Percentiles rank a stretch among this genome's conserved stretches.
phyloP scores from a whole-genome alignment of 2,113 vertebrate species.

The Cisticola juncidis region DNA sequence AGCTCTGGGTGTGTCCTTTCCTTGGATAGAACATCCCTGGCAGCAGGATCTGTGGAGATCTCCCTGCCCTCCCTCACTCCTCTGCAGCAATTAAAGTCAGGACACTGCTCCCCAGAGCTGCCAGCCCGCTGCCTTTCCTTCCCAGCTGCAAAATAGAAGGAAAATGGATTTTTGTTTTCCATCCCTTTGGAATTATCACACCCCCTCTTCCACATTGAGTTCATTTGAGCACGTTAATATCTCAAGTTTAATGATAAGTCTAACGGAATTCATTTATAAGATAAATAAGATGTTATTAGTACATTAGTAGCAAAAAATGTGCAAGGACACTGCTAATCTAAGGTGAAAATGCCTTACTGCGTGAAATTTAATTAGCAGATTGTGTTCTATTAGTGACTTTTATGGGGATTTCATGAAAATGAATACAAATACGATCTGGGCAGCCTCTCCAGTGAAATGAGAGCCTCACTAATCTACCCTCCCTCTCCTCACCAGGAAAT shows the following conservation, averaged over 20 bases:
- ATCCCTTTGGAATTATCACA: constrained; percentile 50
- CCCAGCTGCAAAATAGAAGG: neutral
- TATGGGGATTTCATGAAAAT: constrained; percentile 76
- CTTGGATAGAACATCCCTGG: neutral
- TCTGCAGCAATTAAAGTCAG: neutral
- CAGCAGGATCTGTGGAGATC: neutral
- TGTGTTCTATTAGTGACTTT: constrained; percentile 77
- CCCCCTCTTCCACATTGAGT: neutral
- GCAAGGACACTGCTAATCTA: constrained; percentile 75
- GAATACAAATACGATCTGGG: constrained; percentile 76
- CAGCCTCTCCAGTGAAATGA: constrained; percentile 49
- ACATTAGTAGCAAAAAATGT: constrained; percentile 69
- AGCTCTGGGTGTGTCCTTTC: neutral
- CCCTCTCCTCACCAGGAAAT: neutral
- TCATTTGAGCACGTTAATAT: constrained; percentile 70
- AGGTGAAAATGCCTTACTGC: constrained; percentile 77
- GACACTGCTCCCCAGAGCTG: neutral
- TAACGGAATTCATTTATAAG: constrained; percentile 73
- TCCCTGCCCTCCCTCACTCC: neutral
- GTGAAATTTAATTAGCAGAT: constrained; percentile 81
- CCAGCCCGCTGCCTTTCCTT: neutral
- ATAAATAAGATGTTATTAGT: constrained; percentile 81
- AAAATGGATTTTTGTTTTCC: constrained; percentile 11
- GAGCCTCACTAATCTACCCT: constrained; percentile 36
- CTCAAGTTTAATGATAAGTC: constrained; percentile 77